A percentile compares a stretch with the other conserved stretches of the same genome.
Conservation (phyloP, 2,797 vertebrate species). For the Melanotaenia trifasciata region DNA sequence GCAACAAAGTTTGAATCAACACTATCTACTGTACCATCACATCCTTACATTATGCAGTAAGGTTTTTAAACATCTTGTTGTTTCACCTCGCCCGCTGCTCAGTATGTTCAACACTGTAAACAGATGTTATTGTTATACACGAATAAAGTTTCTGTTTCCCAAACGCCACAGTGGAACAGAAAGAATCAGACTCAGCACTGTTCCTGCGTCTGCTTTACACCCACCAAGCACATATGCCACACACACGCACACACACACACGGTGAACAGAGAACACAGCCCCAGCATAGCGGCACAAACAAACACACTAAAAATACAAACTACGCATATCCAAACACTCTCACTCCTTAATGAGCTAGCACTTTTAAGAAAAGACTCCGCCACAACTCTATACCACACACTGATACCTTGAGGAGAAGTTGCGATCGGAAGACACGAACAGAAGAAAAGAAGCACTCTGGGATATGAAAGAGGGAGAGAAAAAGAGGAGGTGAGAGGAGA, state of each 20-base stretch:
- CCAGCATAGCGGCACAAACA: constrained; percentile 79
- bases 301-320: constrained; percentile 89
- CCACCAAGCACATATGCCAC: constrained; percentile 55
- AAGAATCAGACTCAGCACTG: constrained; percentile 82
- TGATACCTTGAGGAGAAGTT: constrained; percentile 86
- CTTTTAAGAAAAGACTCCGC: constrained; percentile 84
- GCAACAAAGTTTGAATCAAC: constrained; percentile 69
- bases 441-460: constrained; percentile 79
- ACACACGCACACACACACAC: constrained; percentile 54
- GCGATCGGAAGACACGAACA: constrained; percentile 81
- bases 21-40: constrained; percentile 56
- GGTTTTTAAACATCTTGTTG: constrained; percentile 74
- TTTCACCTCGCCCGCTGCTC: constrained; percentile 69
- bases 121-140: constrained; percentile 78
- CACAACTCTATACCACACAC: constrained; percentile 80
- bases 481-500: constrained; percentile 78
- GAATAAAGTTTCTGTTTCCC: constrained; percentile 79
- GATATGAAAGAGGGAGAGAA: constrained; percentile 79
- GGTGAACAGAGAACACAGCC: constrained; percentile 80
- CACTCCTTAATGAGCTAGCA: constrained; percentile 87
- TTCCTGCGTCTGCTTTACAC: constrained; percentile 77
- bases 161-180: constrained; percentile 78
- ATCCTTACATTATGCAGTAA: constrained; percentile 69
- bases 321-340: constrained; percentile 88
- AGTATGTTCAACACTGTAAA: constrained; percentile 77